Evolutionary conservation across 2,797 vertebrate species (phyloP), one percentile per base, ranked within the genome.

Genomic region (Lycodopsis pacificus): DNA sequence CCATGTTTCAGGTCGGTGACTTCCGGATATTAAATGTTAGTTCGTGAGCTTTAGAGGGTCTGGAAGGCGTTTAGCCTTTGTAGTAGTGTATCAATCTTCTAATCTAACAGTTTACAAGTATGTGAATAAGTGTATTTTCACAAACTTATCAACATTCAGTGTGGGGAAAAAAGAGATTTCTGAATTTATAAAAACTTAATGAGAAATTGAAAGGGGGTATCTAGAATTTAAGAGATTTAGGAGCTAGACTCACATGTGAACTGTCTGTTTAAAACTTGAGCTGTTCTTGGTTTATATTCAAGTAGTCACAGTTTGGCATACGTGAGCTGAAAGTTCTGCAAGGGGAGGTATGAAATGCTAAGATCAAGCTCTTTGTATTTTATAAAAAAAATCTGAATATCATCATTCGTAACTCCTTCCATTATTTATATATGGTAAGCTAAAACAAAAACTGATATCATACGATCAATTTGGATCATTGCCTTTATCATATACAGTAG

Each of bases 401-500:
- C 27, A 8, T 79, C 20, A 75, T 5, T 76, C 14, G 8, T 20
- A 71, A 67, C 48, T 56, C 51, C 34, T 66, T 58, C 64, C 3
- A 54, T 58, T 30, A 57, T 72, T 49, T 56, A 49, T 46, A 64
- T 71, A 63, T 19, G 74, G 25, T 56, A 62, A 80, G 59, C 64
- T 76, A 80, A 86, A 81, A 73, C 22, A 77, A 68, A 72, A 81
- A 68, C 7, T 46, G 20, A 80, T 79, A 79, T 82, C n/a, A 83
- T 68, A 71, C 34, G 77, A 73, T 61, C 65, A 30, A 64, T 71
- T 68, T 75, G 49, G 15, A 76, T 84, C 34, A 74, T 72, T 85
- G 49, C 73, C 38, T 53, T 81, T 59, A 77, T 85, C 83, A 82
- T 79, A 81, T 63, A 84, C 74, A 83, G 68, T 56, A 86, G 82